Percentiles rank a stretch among this genome's conserved stretches.
Conservation (phyloP, 2,113 vertebrate genomes). For the Syngnathus scovelli region DNA sequence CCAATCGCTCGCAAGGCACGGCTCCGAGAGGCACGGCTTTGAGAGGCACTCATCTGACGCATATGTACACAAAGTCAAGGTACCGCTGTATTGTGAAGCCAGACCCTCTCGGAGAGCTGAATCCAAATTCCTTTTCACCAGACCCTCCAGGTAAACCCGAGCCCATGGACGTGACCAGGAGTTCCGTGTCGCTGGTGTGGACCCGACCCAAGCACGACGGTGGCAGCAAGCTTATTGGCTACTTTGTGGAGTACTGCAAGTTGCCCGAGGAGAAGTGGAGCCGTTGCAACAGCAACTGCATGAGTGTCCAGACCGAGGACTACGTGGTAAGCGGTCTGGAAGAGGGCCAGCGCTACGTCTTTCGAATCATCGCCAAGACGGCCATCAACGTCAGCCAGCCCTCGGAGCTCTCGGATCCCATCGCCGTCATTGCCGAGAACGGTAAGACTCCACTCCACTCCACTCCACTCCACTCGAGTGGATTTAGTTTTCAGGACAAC, state of each 20-base stretch:
- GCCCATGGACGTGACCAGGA: constrained; percentile 88
- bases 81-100: background rate
- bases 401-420: constrained; percentile 91
- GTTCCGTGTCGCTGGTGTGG: constrained; percentile 86
- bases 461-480: too few species aligned
- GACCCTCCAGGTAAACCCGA: constrained; percentile 97
- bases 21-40: too few species aligned
- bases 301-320: constrained; percentile 87
- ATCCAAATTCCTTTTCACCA: constrained; percentile 46
- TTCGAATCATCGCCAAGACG: constrained; percentile 91
- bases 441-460: constrained; percentile 67
- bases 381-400: constrained; percentile 85
- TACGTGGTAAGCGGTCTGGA: constrained; percentile 86
- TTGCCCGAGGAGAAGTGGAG: constrained; percentile 89
- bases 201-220: constrained; percentile 89
- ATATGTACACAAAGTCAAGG: background rate
- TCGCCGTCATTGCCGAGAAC: constrained; percentile 85
- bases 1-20: too few species aligned
- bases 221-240: constrained; percentile 93
- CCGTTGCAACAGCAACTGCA: constrained; percentile 83
- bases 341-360: constrained; percentile 87
- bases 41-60: too few species aligned
- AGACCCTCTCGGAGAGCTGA: background rate
- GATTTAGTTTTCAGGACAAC: too few species aligned
- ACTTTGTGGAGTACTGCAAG: constrained; percentile 87